Percentiles rank a stretch among this genome's conserved stretches.
phyloP scores from a whole-genome alignment of 64 coral and sea anemone genomes.

The Pocillopora verrucosa region DNA sequence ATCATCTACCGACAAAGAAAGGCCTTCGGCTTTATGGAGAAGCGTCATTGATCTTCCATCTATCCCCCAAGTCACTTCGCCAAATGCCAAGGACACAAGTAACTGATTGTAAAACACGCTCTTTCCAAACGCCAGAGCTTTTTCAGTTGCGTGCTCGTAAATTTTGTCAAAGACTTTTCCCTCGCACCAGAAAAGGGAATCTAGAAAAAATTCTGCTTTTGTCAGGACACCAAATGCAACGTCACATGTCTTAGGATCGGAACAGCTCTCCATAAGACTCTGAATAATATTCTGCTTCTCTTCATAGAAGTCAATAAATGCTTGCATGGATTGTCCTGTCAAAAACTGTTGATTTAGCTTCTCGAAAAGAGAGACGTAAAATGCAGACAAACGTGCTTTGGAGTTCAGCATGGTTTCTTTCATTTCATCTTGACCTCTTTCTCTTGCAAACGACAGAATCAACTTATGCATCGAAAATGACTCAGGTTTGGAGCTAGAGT shows the following conservation, averaged over 20 bases:
- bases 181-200: background rate
- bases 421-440: background rate
- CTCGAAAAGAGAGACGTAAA: background rate
- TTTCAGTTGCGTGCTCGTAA: background rate
- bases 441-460: slow-evolving; percentile 6
- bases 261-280: background rate
- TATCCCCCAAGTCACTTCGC: too few relatives aligned
- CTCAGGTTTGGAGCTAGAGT: too few relatives aligned
- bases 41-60: too few relatives aligned
- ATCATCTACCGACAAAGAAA: too few relatives aligned
- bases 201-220: background rate
- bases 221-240: background rate
- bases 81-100: too few relatives aligned
- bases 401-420: background rate
- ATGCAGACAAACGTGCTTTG: background rate
- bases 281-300: slow-evolving; percentile 20
- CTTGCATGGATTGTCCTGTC: background rate
- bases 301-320: slow-evolving; percentile 9
- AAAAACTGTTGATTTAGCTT: background rate
- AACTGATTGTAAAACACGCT: background rate
- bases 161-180: background rate
- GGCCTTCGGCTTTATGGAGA: too few relatives aligned
- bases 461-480: slow-evolving; percentile 33
- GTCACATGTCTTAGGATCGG: background rate
- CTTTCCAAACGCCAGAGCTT: background rate